Percentiles rank a stretch among this genome's conserved stretches.
Conservation (phyloP, 2,888 invertebrate species). For the Molanna angustata region DNA sequence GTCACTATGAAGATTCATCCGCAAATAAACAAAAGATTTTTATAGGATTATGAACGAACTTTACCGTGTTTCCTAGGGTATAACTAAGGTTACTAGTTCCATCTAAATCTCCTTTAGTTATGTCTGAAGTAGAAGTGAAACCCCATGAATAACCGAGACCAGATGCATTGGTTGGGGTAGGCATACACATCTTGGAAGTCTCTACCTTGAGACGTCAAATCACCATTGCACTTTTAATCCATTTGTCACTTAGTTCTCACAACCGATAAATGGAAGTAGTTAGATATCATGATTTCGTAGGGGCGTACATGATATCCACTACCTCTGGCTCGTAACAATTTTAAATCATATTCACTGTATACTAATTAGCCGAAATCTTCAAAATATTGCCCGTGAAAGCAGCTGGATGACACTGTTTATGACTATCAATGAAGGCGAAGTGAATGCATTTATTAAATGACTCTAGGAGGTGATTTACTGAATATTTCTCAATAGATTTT, state of each 20-base stretch:
- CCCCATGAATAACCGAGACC: slow-evolving; percentile 56
- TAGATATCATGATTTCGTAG: slow-evolving; percentile 12
- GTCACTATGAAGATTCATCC: too few species aligned
- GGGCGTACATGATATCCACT: background rate
- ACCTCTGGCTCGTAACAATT: slow-evolving; percentile 2
- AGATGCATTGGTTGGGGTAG: slow-evolving; percentile 54
- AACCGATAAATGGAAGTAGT: too few species aligned
- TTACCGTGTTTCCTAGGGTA: slow-evolving; percentile 52
- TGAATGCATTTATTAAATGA: background rate
- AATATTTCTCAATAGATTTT: slow-evolving; percentile 11
- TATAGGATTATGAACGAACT: too few species aligned
- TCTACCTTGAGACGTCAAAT: slow-evolving; percentile 21
- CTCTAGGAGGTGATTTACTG: background rate
- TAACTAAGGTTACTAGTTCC: slow-evolving; percentile 53
- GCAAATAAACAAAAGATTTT: too few species aligned
- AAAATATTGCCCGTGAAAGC: slow-evolving; percentile 14
- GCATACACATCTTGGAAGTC: slow-evolving; percentile 52
- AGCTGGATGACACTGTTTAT: slow-evolving; percentile 17
- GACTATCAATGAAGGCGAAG: slow-evolving; percentile 16
- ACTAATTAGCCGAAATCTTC: background rate
- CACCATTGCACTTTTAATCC: slow-evolving; percentile 9
- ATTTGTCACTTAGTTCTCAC: too few species aligned
- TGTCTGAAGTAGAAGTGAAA: slow-evolving; percentile 52
- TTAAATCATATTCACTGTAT: background rate
- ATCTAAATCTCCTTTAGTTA: slow-evolving; percentile 53